Base-by-base conservation (phyloP, 1,140 invertebrate genomes). In the Nomia melanderi region DNA sequence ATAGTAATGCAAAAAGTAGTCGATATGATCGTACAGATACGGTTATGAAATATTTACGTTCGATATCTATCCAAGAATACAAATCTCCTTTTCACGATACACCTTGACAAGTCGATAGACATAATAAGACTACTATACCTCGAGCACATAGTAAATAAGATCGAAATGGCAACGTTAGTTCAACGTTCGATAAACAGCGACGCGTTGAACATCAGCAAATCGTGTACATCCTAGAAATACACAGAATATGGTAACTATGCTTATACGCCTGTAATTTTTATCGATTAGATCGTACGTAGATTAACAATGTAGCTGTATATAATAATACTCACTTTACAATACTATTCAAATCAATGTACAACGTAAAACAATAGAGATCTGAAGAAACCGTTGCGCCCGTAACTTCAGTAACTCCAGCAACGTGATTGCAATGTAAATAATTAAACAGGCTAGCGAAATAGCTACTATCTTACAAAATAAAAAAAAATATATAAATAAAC, bases 71-170 rank as follows among this genome's bases (percentile, higher is more conserved):
- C 36, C 53, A 20, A 33, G 67, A 29, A 33, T 57, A 57, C 53
- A 57, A 27, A 69, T 69, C 50, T 67, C 31, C 66, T 29, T n/a
- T 70, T 57, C 33, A 41, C 20, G 50, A 25, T 41, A 11, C 39
- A 41, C 25, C 33, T 29, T 54, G 33, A 67, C 31, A 25, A 44
- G 20, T 29, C 29, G 53, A 29, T 27, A 36, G 23, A 41, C 53
- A 11, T n/a, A 23, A 41, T 4, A 12, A 25, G 11, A 25, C 27
- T 33, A 57, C 17, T 33, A 33, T 31, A 29, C 36, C 11, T 14
- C 29, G 41, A n/a, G n/a, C 44, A 27, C 41, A 53, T 67, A 25
- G 53, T 36, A 57, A 70, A 70, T 25, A 70, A 56, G 9, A 25
- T 14, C 14, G 23, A 31, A 29, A 39, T n/a, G 23, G 36, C 39